phyloP scores from a whole-genome alignment of 2,888 invertebrate genomes.

The Clistopyga incitator region DNA sequence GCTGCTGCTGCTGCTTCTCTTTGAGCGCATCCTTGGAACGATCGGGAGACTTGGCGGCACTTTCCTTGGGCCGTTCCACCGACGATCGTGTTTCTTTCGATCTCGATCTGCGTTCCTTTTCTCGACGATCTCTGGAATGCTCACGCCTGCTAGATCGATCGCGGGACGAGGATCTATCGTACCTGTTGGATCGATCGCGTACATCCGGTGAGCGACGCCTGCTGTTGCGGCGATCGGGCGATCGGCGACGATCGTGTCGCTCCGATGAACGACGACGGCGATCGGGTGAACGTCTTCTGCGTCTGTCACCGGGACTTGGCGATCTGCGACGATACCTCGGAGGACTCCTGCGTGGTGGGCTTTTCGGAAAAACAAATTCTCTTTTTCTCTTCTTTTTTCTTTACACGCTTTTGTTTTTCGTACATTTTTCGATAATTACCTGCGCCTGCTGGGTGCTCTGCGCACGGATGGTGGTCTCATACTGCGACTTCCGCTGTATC shows the following conservation, averaged over 20 bases:
- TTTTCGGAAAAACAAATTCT: slow-evolving; percentile 69
- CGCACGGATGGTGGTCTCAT: slow-evolving; percentile 83
- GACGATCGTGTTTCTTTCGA: slow-evolving; percentile 81
- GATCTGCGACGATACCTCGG: slow-evolving; percentile 81
- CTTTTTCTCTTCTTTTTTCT: not conserved
- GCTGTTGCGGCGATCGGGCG: slow-evolving; percentile 79
- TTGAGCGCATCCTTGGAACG: slow-evolving; percentile 78
- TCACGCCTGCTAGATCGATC: slow-evolving; percentile 82
- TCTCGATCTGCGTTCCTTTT: slow-evolving; percentile 82
- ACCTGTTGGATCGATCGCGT: slow-evolving; percentile 79
- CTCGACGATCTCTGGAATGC: slow-evolving; percentile 84
- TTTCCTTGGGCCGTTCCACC: slow-evolving; percentile 76
- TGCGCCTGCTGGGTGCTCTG: slow-evolving; percentile 81
- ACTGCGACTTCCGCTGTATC: slow-evolving; percentile 81
- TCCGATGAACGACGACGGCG: slow-evolving; percentile 81
- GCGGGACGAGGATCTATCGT: slow-evolving; percentile 82
- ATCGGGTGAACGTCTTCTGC: slow-evolving; percentile 80
- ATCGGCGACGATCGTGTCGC: slow-evolving; percentile 79
- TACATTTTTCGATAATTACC: slow-evolving; percentile 72
- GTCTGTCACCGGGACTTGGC: slow-evolving; percentile 80
- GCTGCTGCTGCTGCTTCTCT: no score
- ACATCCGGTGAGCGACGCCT: slow-evolving; percentile 80
- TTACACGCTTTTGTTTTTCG: not conserved
- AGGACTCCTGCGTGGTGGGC: slow-evolving; percentile 81
- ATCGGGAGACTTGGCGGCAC: slow-evolving; percentile 80